These are phyloP conservation scores for Piprites chloris DNA, from an alignment of 2,113 vertebrate species.

Conservation along the genomic window DNA sequence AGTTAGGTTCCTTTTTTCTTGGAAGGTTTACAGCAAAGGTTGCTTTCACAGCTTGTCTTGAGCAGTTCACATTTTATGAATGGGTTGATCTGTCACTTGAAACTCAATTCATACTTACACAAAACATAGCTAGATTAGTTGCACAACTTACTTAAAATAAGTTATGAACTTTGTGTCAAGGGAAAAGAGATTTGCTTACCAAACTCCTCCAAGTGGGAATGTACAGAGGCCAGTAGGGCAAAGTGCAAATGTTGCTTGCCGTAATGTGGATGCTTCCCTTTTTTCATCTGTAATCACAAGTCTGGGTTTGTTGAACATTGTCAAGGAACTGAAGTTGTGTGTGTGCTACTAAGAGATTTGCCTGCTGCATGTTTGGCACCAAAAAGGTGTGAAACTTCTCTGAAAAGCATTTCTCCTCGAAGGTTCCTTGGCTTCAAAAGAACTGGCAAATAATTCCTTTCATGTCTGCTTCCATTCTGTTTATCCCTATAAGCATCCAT, in stretches of 20 bases:
- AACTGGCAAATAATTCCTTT: slow-evolving; percentile 5
- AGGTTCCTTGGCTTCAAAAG: neutral
- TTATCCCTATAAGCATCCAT: neutral
- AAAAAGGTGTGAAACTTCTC: neutral
- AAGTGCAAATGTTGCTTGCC: neutral
- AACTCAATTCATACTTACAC: neutral
- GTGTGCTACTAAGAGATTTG: neutral
- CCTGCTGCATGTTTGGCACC: neutral
- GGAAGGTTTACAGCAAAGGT: neutral
- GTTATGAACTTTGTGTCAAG: neutral
- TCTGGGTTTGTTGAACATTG: neutral
- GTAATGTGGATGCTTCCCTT: neutral
- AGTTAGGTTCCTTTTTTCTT: neutral
- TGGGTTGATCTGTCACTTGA: neutral
- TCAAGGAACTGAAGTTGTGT: neutral
- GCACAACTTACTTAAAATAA: neutral
- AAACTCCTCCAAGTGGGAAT: neutral
- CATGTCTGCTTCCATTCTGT: neutral
- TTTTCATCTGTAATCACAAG: neutral
- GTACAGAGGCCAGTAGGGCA: neutral
- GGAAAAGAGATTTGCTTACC: neutral
- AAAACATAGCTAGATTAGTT: neutral
- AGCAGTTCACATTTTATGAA: neutral
- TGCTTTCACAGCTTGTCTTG: neutral
- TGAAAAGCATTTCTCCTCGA: neutral